A percentile compares a stretch with the other conserved stretches of the same genome.
phyloP scores from a whole-genome alignment of 2,797 vertebrate species.

The Arctocebus calabarensis region DNA sequence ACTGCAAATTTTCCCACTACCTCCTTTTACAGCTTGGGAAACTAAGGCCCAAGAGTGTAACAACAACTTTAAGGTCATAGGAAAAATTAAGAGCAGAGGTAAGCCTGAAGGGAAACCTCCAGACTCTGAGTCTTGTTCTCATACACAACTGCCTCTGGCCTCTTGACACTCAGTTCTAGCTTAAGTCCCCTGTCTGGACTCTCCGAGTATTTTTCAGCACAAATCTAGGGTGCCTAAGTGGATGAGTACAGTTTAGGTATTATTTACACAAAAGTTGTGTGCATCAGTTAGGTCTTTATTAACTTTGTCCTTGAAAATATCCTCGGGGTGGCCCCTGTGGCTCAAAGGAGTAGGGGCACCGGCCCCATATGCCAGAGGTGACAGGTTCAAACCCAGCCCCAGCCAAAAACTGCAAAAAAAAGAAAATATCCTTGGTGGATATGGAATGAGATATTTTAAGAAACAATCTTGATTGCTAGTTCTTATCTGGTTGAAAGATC shows the following conservation, averaged over 20 bases:
- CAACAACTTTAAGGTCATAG: not conserved
- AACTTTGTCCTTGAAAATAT: slow-evolving; percentile 76
- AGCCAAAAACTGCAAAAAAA: too few relatives aligned
- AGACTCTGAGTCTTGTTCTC: not conserved
- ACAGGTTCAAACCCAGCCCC: too few relatives aligned
- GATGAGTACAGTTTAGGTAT: slow-evolving; percentile 5
- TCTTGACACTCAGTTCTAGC: not conserved
- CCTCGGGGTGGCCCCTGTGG: slow-evolving; percentile 1
- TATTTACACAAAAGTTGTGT: slow-evolving; percentile 70
- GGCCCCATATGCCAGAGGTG: too few relatives aligned
- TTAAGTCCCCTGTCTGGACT: not conserved
- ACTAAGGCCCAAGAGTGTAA: not conserved
- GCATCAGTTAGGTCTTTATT: slow-evolving; percentile 67
- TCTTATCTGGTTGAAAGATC: slow-evolving; percentile 73
- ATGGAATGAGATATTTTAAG: slow-evolving; percentile 58
- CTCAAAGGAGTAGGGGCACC: too few relatives aligned
- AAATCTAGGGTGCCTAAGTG: not conserved
- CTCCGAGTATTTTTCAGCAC: not conserved
- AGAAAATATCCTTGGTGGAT: slow-evolving; percentile 63
- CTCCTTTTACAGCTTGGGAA: slow-evolving; percentile 48
- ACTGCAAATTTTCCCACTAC: not conserved
- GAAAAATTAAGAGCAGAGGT: slow-evolving; percentile 34
- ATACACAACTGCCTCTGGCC: not conserved
- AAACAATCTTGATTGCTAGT: slow-evolving; percentile 69
- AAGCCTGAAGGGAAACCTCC: not conserved